These are phyloP conservation scores for Danaus chrysippus DNA, from an alignment of 2,888 invertebrate genomes.

Conservation along the genomic window DNA sequence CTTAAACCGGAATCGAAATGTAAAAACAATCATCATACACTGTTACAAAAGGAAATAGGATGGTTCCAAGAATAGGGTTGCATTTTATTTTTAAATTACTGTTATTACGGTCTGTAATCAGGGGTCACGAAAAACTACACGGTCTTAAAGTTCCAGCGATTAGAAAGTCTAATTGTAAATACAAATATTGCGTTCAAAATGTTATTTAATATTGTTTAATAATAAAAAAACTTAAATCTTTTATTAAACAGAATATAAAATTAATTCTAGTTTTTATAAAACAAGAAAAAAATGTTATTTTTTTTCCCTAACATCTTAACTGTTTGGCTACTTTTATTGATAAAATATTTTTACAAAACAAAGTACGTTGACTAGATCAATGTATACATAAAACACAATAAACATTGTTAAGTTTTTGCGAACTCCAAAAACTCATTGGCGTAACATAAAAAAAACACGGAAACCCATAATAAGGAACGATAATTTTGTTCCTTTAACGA, in stretches of 20 bases:
- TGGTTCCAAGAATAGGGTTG: constrained; percentile 51
- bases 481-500: constrained; percentile 73
- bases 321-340: neutral
- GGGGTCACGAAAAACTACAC: constrained; percentile 44
- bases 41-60: constrained; percentile 50
- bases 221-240: neutral
- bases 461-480: constrained; percentile 59
- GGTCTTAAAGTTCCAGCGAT: constrained; percentile 22
- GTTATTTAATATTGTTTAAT: constrained; percentile 16
- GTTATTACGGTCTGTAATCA: constrained; percentile 54
- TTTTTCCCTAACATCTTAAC: neutral
- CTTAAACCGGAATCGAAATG: constrained; percentile 22
- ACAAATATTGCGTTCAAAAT: constrained; percentile 36
- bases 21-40: constrained; percentile 39
- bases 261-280: neutral
- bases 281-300: neutral
- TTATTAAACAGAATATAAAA: neutral
- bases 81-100: constrained; percentile 56
- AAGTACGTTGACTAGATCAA: neutral
- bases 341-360: neutral
- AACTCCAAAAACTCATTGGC: constrained; percentile 8
- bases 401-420: constrained; percentile 6
- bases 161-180: constrained; percentile 35
- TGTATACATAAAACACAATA: neutral
- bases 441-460: constrained; percentile 25